These are phyloP conservation scores for Gasterosteus nipponicus DNA, from an alignment of 2,113 vertebrate genomes.

Conservation along the genomic window DNA sequence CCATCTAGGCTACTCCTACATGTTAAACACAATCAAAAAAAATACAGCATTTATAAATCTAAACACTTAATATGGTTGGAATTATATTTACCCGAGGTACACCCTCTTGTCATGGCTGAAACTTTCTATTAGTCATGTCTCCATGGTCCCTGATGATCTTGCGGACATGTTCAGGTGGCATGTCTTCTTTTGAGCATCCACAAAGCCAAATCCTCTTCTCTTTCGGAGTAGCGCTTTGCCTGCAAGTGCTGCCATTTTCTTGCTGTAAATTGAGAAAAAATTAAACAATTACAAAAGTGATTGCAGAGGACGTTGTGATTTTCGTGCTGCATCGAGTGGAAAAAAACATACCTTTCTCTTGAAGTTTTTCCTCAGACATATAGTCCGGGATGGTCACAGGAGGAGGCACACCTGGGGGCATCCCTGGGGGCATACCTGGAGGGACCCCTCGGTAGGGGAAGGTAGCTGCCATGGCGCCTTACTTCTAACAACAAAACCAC, in stretches of 20 bases:
- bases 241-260: slow-evolving; percentile 99
- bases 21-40: too few species aligned
- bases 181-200: slow-evolving; percentile 98
- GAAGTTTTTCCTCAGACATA: slow-evolving; percentile 98
- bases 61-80: fast-evolving
- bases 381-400: slow-evolving; percentile 90
- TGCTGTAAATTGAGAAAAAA: slow-evolving; percentile 78
- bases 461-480: slow-evolving; percentile 87
- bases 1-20: too few species aligned
- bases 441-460: slow-evolving; percentile 93
- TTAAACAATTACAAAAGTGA: too few species aligned
- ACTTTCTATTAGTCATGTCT: slow-evolving; percentile 99
- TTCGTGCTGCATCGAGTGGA: too few species aligned
- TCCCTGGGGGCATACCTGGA: slow-evolving; percentile 74
- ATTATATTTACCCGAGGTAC: slow-evolving; percentile 89
- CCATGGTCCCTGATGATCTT: slow-evolving; percentile 99
- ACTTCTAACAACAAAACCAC: slow-evolving; percentile 23
- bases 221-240: slow-evolving; percentile 97
- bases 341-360: slow-evolving; percentile 89
- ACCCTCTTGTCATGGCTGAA: slow-evolving; percentile 98
- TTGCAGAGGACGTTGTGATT: too few species aligned
- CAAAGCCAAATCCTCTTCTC: slow-evolving; percentile 98
- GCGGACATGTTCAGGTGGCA: slow-evolving; percentile 98
- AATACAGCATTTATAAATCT: neutral
- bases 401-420: slow-evolving; percentile 86